These are phyloP conservation scores for Pomatorhinus ruficollis DNA, from an alignment of 2,113 vertebrate genomes.

Conservation along the genomic window DNA sequence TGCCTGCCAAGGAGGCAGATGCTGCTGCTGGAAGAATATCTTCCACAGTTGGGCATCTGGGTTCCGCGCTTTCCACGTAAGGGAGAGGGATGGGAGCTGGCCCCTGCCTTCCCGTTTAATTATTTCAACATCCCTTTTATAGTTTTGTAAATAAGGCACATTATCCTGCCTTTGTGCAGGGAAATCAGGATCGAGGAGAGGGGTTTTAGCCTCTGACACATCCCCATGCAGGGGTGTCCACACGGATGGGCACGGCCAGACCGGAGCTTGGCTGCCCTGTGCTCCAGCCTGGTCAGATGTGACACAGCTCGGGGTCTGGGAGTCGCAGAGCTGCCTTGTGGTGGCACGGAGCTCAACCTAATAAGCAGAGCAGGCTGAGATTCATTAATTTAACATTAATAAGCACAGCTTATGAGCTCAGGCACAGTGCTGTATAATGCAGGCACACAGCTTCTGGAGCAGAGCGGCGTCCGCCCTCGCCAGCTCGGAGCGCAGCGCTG, in stretches of 20 bases:
- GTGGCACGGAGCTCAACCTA: constrained; percentile 61
- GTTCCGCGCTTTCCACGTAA: constrained; percentile 73
- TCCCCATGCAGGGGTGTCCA: not conserved
- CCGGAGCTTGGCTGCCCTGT: constrained; percentile 1
- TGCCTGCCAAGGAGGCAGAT: constrained; percentile 83
- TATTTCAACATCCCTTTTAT: constrained; percentile 26
- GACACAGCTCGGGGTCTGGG: constrained; percentile 49
- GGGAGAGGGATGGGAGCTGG: constrained; percentile 56
- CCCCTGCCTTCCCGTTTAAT: constrained; percentile 32
- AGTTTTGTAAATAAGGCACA: constrained; percentile 17
- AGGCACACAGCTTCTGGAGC: constrained; percentile 46
- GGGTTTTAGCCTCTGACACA: not conserved
- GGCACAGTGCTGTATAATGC: constrained; percentile 29
- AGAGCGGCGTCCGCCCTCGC: not conserved
- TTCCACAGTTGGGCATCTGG: constrained; percentile 79
- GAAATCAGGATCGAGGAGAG: not conserved
- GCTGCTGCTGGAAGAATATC: constrained; percentile 79
- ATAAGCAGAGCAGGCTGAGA: constrained; percentile 69
- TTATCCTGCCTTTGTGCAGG: not conserved
- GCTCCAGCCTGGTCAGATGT: constrained; percentile 51
- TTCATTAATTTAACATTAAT: constrained; percentile 73
- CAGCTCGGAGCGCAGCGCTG: not conserved
- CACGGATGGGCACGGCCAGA: not conserved
- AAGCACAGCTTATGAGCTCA: constrained; percentile 65
- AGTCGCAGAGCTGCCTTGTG: constrained; percentile 48